Base-by-base conservation (phyloP, 92 coral and sea anemone genomes). In the Muricea muricata region DNA sequence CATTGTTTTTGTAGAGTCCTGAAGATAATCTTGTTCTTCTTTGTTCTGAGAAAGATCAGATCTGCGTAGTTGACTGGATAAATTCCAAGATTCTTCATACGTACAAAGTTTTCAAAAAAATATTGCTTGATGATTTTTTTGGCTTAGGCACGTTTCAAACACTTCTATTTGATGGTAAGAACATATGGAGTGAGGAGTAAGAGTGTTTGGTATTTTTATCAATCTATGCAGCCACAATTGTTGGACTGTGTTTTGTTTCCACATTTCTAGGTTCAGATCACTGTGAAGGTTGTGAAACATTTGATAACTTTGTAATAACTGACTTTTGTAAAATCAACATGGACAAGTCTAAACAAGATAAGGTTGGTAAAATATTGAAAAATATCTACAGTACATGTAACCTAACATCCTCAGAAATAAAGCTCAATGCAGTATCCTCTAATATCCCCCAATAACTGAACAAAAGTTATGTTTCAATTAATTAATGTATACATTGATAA, bases 81-180 rank as follows among this genome's bases (percentile, higher is more conserved):
- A 32, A 45, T 18, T 35, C 23, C 17, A 69, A 93, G 91, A 84
- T 94, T 37, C 34, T 94, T 13, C 81, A 87, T 87, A 85, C 88
- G 24, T 91, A 87, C 92, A 42, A 81, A 30, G 82, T 48, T 40
- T 50, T 77, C 63, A 79, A 57, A 12, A 13, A 33, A 9, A 17
- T 91, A 52, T 83, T 93, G 20, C 33, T 80, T 65, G 97, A 91
- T 82, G 98, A 94, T 85, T 93, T 93, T 69, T 76, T 93, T 82
- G 92, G 87, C 61, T 84, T 60, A 35, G 98, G 98, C 63, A 85
- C 77, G 32, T 91, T 89, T 21, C 98, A 94, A 73, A 74, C 87
- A 12, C 79, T 93, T 12, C 71, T 94, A 21, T 74, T 94, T 24
- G 75, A 74, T 54, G 68, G 84, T 34, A 65, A 26, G 25, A 41